Conservation (phyloP, 2,113 vertebrate species). For the Poicephalus gulielmi region DNA sequence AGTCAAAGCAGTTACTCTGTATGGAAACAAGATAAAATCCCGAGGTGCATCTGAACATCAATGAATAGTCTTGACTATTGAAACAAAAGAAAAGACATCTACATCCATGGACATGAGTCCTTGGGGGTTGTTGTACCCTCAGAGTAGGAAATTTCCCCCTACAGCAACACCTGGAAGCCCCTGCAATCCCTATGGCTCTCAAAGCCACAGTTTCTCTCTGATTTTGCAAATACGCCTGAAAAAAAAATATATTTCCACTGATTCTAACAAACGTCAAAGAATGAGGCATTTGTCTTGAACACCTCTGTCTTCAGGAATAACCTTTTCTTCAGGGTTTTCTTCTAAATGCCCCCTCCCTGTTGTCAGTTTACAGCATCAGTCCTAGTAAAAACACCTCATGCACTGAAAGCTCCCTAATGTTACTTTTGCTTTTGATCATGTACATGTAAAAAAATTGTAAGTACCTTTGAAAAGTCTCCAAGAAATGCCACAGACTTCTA, state of each 20-base stretch:
- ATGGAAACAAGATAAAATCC: neutral
- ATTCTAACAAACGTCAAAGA: no score
- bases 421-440: neutral
- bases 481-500: neutral
- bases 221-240: neutral
- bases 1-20: neutral
- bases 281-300: neutral
- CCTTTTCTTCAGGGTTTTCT: neutral
- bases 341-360: neutral
- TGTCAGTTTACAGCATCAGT: neutral
- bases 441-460: neutral
- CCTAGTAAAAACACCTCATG: neutral
- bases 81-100: neutral
- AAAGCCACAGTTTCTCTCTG: accelerated
- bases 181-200: neutral
- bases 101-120: accelerated
- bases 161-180: neutral
- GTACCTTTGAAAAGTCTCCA: neutral
- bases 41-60: neutral
- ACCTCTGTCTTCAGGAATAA: neutral
- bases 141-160: accelerated
- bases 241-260: accelerated
- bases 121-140: neutral
- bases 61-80: accelerated
- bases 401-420: neutral